These are phyloP conservation scores for Drosophila elegans DNA, from an alignment of 1,140 invertebrate species.

Conservation along the genomic window DNA sequence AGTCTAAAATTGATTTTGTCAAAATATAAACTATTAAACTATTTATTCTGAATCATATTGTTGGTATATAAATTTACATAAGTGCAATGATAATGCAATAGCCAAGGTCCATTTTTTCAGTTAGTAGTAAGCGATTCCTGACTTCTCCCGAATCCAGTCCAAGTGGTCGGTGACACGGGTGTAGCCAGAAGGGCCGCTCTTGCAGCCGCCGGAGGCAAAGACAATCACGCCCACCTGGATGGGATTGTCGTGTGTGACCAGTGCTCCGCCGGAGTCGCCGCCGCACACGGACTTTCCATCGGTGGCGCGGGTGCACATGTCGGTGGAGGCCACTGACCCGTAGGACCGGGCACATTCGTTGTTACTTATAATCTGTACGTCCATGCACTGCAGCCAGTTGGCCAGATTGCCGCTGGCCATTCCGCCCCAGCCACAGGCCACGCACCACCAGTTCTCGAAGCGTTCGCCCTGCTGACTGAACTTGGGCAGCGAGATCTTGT, in stretches of 20 bases:
- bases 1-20: too few relatives aligned
- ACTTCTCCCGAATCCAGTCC: conserved; percentile 40
- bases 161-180: conserved; percentile 36
- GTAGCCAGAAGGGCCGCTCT: conserved; percentile 20
- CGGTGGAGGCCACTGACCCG: conserved; percentile 10
- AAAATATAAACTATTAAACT: too few relatives aligned
- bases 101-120: not conserved
- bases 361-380: conserved; percentile 41
- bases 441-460: conserved; percentile 41
- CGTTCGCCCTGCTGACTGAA: conserved; percentile 13
- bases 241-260: conserved; percentile 42
- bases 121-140: conserved; percentile 47
- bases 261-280: conserved; percentile 39
- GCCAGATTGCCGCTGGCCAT: conserved; percentile 24
- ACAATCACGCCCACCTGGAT: conserved; percentile 35
- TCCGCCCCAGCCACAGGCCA: conserved; percentile 63
- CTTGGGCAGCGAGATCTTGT: conserved; percentile 34
- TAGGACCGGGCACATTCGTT: conserved; percentile 8
- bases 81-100: not conserved
- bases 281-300: conserved; percentile 22
- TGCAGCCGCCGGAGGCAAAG: conserved; percentile 23
- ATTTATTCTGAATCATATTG: not conserved
- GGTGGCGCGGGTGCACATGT: conserved; percentile 28
- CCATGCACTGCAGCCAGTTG: conserved; percentile 36
- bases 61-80: conserved; percentile 4